These are phyloP conservation scores for Henicopernis longicauda DNA, from an alignment of 2,113 vertebrate genomes.

Conservation along the genomic window DNA sequence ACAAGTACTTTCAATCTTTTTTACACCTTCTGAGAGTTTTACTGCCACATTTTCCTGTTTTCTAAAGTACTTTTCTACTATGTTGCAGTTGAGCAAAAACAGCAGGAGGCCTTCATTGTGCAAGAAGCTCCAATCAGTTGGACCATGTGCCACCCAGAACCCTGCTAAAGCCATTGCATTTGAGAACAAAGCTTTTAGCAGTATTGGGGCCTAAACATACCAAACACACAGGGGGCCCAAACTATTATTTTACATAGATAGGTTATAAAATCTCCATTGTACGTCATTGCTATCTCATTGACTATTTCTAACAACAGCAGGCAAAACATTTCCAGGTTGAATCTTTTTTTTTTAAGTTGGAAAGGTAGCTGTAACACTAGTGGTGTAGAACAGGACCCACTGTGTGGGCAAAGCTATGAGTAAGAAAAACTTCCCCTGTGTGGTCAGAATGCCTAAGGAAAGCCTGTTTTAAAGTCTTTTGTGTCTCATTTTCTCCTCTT, in stretches of 20 bases:
- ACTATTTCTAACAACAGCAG: neutral
- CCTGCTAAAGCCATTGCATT: neutral
- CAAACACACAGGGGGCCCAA: neutral
- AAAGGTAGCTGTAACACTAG: neutral
- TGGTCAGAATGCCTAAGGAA: neutral
- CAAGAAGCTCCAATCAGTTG: neutral
- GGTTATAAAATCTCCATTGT: neutral
- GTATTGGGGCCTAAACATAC: neutral
- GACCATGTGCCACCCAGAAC: accelerated
- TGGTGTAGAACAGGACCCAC: neutral
- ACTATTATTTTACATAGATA: neutral
- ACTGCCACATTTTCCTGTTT: neutral
- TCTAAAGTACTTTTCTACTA: neutral
- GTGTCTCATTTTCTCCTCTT: neutral
- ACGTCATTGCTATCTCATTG: neutral
- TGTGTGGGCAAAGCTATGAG: neutral
- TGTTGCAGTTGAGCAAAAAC: neutral
- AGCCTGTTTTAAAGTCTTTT: neutral
- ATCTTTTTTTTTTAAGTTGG: neutral
- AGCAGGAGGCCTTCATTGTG: neutral
- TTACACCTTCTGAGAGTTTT: neutral
- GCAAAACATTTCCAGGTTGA: neutral
- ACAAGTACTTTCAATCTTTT: neutral
- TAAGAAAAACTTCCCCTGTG: neutral
- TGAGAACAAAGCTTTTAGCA: neutral